These are phyloP conservation scores for Ceyx melanurus DNA, from an alignment of 2,113 vertebrate species.

Conservation along the genomic window DNA sequence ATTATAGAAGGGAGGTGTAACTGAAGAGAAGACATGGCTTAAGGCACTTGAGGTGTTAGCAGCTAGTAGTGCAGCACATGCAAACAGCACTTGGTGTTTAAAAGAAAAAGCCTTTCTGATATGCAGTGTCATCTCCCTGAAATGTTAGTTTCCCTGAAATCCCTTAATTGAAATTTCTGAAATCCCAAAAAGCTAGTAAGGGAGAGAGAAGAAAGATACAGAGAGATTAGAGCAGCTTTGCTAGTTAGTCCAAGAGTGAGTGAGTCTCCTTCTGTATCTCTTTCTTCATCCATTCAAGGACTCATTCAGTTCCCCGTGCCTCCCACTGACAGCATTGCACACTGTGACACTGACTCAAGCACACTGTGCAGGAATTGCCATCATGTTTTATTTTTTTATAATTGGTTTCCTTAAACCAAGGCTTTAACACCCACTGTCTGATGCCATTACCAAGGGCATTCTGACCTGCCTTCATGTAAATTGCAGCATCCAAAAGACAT, in stretches of 20 bases:
- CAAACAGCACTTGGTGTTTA: neutral
- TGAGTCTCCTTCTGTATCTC: conserved; percentile 22
- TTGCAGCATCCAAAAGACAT: conserved; percentile 31
- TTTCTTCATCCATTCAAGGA: conserved; percentile 47
- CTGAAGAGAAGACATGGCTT: neutral
- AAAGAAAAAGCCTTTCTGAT: neutral
- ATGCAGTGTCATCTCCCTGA: conserved; percentile 12
- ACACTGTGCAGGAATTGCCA: conserved; percentile 26
- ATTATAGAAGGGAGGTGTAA: neutral
- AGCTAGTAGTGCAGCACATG: neutral
- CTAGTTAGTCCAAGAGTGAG: conserved; percentile 21
- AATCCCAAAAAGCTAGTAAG: conserved; percentile 32
- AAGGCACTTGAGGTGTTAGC: neutral
- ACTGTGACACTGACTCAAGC: too few relatives aligned
- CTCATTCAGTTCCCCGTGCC: conserved; percentile 26
- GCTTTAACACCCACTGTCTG: conserved; percentile 37
- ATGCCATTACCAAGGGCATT: conserved; percentile 42
- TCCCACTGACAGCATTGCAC: conserved; percentile 20
- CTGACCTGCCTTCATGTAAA: conserved; percentile 43
- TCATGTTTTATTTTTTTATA: conserved; percentile 68
- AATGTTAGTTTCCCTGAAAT: conserved; percentile 24
- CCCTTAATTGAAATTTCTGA: conserved; percentile 54
- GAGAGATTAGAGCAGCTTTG: conserved; percentile 35
- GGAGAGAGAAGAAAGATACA: conserved; percentile 14
- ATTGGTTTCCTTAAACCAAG: conserved; percentile 61